Evolutionary conservation across 2,113 vertebrate species (phyloP).

Genomic region (Miniopterus natalensis): DNA sequence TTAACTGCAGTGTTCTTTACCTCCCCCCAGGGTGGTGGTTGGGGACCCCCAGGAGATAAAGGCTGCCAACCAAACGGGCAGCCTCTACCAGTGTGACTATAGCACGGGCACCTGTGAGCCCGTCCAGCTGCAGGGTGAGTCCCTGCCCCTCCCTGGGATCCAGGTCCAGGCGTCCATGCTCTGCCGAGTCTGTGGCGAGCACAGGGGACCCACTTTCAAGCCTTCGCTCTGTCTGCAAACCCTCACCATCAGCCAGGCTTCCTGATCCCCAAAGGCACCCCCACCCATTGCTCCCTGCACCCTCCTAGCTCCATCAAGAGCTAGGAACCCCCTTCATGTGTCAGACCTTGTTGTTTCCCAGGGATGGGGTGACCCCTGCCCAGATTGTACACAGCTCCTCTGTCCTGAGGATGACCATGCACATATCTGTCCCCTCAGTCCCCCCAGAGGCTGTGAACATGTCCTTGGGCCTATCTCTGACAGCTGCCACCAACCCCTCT

Average conservation of each 20-base stretch:
- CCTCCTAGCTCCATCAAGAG: background rate
- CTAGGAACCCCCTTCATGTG: background rate
- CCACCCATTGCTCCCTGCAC: accelerated
- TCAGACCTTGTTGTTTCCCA: background rate
- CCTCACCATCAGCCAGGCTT: background rate
- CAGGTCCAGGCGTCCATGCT: background rate
- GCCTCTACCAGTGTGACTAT: slow-evolving; percentile 74
- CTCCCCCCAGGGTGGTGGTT: slow-evolving; percentile 67
- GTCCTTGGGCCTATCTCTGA: slow-evolving; percentile 77
- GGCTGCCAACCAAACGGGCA: slow-evolving; percentile 64
- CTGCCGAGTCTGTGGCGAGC: background rate
- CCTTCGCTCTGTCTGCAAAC: slow-evolving; percentile 6
- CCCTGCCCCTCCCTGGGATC: background rate
- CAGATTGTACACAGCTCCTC: background rate
- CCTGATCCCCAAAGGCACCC: background rate
- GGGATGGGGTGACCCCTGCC: no score
- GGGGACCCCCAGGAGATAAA: slow-evolving; percentile 75
- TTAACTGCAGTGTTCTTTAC: background rate
- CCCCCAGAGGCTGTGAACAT: slow-evolving; percentile 76
- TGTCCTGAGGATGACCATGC: background rate
- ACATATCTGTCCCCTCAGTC: background rate
- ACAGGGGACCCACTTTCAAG: background rate
- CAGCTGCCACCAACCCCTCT: background rate
- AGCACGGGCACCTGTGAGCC: background rate
- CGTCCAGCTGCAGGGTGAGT: slow-evolving; percentile 70